Evolutionary conservation across 2,113 vertebrate genomes (phyloP), one percentile per base, ranked within the genome.

Genomic region (Furnarius figulus): DNA sequence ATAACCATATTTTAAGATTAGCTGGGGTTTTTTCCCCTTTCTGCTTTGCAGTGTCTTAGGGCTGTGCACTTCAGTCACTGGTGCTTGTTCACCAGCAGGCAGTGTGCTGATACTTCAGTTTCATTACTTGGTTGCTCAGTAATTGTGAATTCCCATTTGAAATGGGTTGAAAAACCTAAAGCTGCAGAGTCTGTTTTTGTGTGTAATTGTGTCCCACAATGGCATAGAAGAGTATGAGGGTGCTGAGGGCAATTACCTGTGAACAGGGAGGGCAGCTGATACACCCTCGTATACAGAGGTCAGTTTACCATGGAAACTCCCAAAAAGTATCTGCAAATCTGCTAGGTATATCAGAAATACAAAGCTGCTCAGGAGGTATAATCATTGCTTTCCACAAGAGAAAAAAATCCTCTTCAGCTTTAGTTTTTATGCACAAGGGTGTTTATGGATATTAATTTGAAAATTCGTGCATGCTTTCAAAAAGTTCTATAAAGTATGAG

Each of bases 361-460:
- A 74, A 88, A 85, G 46, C 3, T 31, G 25, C n/a, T 79, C 1
- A 0, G 16, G 22, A 82, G 27, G 30, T 78, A 11, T 17, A 74
- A 86, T 28, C 30, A 73, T 53, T 75, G 12, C 52, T 89, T 85
- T 94, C 33, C 42, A 37, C 8, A 22, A 66, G 42, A 25, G 20
- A 68, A 67, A 31, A 31, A 40, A 53, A 50, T 47, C 13, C 39
- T 78, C 37, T 90, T 12, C 5, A 63, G 44, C 25, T 85, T 77
- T n/a, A 44, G 31, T 58, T 96, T 90, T 74, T 74, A 74, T 82
- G 40, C 61, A 55, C 4, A 3, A 28, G 24, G 22, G 66, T 59
- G 63, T 94, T 96, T 92, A 92, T 94, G 77, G 70, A 82, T 83
- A 40, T 90, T 96, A 96, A 87, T 89, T 80, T 81, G 70, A 92